A percentile compares a stretch with the other conserved stretches of the same genome.
Evolutionary conservation across 30 jellyfish, hydroid and myxozoan genomes (phyloP).

Genomic region (Sanderia malayensis): DNA sequence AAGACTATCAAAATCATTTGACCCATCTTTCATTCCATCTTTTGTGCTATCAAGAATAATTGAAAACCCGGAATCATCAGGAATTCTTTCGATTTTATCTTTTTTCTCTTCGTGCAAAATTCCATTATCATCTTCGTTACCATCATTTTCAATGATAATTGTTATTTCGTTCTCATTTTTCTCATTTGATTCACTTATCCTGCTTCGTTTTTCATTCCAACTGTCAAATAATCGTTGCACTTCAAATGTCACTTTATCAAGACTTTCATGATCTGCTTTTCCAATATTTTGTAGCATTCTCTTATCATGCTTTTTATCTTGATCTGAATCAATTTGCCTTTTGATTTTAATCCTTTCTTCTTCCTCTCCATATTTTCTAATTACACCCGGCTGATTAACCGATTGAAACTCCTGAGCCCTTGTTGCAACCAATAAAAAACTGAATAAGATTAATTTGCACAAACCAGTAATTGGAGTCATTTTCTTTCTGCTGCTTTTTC

Average conservation of each 20-base stretch:
- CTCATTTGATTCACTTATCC: constrained; percentile 19
- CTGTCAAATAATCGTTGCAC: constrained; percentile 55
- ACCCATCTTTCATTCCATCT: constrained; percentile 1
- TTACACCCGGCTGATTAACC: not conserved
- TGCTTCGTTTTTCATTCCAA: constrained; percentile 30
- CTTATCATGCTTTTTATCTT: not conserved
- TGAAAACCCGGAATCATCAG: constrained; percentile 37
- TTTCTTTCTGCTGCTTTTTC: not conserved
- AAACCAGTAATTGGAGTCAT: not conserved
- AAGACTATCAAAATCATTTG: constrained; percentile 32
- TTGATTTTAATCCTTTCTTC: not conserved
- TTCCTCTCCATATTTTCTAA: not conserved
- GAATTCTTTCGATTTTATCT: constrained; percentile 16
- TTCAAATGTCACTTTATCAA: constrained; percentile 34
- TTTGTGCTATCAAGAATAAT: constrained; percentile 54
- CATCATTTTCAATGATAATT: constrained; percentile 61
- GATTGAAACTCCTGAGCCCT: not conserved
- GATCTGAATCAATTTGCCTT: not conserved
- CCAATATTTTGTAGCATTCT: not conserved
- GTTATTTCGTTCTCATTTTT: constrained; percentile 50
- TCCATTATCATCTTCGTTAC: constrained; percentile 28
- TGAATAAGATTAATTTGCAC: not conserved
- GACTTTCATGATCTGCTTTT: constrained; percentile 5
- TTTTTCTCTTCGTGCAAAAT: not conserved
- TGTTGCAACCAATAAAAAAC: not conserved